Conservation (phyloP, 2,888 invertebrate species). For the Eugnorisma glareosa region DNA sequence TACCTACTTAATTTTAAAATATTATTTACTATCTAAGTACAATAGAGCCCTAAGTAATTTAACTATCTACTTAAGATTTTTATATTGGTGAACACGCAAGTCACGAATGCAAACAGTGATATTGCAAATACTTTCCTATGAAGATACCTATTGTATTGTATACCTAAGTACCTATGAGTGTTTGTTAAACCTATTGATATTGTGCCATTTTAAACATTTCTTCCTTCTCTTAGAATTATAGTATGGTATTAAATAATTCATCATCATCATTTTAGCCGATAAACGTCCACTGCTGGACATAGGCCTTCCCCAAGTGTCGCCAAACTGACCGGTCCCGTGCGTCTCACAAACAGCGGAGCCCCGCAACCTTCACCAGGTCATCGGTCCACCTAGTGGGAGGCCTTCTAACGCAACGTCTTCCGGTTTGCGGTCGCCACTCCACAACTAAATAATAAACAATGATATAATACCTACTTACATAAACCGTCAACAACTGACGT, state of each 20-base stretch:
- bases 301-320: too few relatives aligned
- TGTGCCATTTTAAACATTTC: not conserved
- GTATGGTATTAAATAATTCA: not conserved
- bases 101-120: not conserved
- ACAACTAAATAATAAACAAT: not conserved
- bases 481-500: conserved; percentile 9
- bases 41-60: not conserved
- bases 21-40: not conserved
- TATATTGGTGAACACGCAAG: not conserved
- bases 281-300: too few relatives aligned
- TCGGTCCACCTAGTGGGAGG: too few relatives aligned
- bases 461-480: not conserved
- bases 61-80: not conserved
- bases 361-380: too few relatives aligned
- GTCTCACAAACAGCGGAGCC: too few relatives aligned
- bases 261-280: too few relatives aligned
- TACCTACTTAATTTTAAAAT: not conserved
- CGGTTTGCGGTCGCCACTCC: too few relatives aligned
- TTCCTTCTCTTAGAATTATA: not conserved
- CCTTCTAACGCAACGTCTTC: too few relatives aligned
- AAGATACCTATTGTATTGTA: not conserved
- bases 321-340: too few relatives aligned
- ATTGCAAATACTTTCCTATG: not conserved
- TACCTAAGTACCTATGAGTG: not conserved
- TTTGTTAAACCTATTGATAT: not conserved